Evolutionary conservation across 2,888 invertebrate genomes (phyloP).

Genomic region (Molorchus minor): DNA sequence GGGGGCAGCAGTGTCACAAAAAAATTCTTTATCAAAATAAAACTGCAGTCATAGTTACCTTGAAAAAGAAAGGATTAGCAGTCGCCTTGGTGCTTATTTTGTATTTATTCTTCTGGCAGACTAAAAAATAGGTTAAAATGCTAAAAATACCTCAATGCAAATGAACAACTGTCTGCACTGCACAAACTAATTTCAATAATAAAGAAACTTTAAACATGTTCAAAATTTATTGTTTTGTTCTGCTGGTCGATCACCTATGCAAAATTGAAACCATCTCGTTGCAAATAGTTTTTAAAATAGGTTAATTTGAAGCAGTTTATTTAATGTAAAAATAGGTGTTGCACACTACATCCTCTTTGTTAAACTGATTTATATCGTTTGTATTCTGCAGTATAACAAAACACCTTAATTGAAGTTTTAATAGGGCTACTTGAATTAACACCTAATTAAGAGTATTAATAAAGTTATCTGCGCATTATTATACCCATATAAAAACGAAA

Average conservation of each 20-base stretch:
- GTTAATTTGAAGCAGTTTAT: not conserved
- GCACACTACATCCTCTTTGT: not conserved
- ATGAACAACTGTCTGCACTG: slow-evolving; percentile 36
- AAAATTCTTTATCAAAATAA: slow-evolving; percentile 5
- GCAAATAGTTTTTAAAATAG: not conserved
- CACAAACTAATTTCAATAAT: slow-evolving; percentile 38
- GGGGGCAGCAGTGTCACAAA: not conserved
- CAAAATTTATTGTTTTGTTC: slow-evolving; percentile 7
- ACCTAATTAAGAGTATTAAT: no score
- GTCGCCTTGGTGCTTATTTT: slow-evolving; percentile 32
- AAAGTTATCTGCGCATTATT: no score
- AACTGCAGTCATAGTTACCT: slow-evolving; percentile 11
- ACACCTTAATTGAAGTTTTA: not conserved
- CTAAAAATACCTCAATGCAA: slow-evolving; percentile 44
- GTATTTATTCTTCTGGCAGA: slow-evolving; percentile 36
- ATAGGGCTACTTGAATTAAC: no score
- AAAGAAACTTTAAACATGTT: slow-evolving; percentile 23
- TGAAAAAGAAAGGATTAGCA: slow-evolving; percentile 32
- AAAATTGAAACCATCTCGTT: not conserved
- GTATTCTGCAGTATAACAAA: not conserved
- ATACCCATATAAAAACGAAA: no score
- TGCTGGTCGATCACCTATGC: slow-evolving; percentile 11
- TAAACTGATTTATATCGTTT: not conserved
- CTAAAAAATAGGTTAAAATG: slow-evolving; percentile 44
- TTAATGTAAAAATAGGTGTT: not conserved